These are phyloP conservation scores for Elanus axillaris DNA, from an alignment of 2,113 vertebrate species.

Conservation along the genomic window DNA sequence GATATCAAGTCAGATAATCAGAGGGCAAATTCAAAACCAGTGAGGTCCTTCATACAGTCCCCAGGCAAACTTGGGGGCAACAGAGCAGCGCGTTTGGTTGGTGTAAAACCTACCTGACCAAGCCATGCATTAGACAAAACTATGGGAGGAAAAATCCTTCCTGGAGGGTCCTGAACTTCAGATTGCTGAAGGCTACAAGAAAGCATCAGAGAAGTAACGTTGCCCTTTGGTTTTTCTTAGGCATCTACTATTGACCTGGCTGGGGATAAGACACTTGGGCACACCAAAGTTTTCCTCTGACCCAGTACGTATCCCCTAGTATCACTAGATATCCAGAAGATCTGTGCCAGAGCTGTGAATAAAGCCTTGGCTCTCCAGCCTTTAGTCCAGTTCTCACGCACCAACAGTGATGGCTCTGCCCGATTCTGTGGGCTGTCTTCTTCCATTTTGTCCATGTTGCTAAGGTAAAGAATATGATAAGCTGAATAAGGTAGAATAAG, in stretches of 20 bases:
- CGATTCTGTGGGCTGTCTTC: neutral
- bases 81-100: no score
- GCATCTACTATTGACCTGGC: neutral
- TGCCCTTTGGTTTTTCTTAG: neutral
- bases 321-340: neutral
- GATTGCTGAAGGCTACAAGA: neutral
- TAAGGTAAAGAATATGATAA: neutral
- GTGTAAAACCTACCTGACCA: neutral
- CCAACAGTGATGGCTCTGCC: neutral
- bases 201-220: neutral
- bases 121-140: neutral
- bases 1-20: no score
- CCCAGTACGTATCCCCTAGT: neutral
- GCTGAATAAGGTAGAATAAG: neutral
- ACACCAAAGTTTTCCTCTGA: neutral
- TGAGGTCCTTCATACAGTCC: no score
- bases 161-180: neutral
- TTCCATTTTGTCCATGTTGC: neutral
- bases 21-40: no score
- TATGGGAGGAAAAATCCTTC: neutral
- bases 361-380: neutral
- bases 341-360: neutral
- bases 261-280: neutral
- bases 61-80: no score
- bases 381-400: neutral